Evolutionary conservation across 2,888 invertebrate genomes (phyloP).

Genomic region (Cryptophagus acutangulus): DNA sequence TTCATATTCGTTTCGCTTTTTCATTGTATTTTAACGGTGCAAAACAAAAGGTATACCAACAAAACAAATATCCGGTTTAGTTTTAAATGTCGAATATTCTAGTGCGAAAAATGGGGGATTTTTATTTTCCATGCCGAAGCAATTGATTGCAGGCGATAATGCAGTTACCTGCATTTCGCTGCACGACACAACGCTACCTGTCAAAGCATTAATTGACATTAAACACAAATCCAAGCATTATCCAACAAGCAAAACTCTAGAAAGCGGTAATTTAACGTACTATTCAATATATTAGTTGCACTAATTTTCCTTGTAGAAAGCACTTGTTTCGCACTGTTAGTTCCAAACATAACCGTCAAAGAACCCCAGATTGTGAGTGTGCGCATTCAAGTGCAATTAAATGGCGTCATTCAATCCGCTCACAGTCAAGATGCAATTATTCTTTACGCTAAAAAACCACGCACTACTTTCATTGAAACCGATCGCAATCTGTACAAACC

Average conservation of each 20-base stretch:
- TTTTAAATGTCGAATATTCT: no score
- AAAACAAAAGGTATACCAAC: no score
- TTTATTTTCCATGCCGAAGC: slow-evolving; percentile 41
- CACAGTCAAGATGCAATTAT: slow-evolving; percentile 41
- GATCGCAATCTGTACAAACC: slow-evolving; percentile 55
- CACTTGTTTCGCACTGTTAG: slow-evolving; percentile 39
- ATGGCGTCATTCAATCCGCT: slow-evolving; percentile 32
- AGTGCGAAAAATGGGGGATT: slow-evolving; percentile 36
- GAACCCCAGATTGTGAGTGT: slow-evolving; percentile 38
- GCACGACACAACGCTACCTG: slow-evolving; percentile 34
- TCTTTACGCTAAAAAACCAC: slow-evolving; percentile 43
- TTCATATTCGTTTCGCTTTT: no score
- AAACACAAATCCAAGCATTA: slow-evolving; percentile 40
- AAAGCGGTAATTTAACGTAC: slow-evolving; percentile 34
- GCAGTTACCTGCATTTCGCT: slow-evolving; percentile 42
- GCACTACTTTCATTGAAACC: slow-evolving; percentile 53
- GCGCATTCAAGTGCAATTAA: slow-evolving; percentile 37
- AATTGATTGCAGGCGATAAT: slow-evolving; percentile 38
- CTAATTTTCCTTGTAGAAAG: slow-evolving; percentile 31
- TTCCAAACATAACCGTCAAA: slow-evolving; percentile 31
- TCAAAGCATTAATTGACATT: slow-evolving; percentile 36
- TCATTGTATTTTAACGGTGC: no score
- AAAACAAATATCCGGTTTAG: no score
- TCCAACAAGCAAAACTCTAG: slow-evolving; percentile 32
- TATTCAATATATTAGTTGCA: not conserved